A percentile compares a stretch with the other conserved stretches of the same genome.
Evolutionary conservation across 1,140 invertebrate species (phyloP).

Genomic region (Monomorium pharaonis): DNA sequence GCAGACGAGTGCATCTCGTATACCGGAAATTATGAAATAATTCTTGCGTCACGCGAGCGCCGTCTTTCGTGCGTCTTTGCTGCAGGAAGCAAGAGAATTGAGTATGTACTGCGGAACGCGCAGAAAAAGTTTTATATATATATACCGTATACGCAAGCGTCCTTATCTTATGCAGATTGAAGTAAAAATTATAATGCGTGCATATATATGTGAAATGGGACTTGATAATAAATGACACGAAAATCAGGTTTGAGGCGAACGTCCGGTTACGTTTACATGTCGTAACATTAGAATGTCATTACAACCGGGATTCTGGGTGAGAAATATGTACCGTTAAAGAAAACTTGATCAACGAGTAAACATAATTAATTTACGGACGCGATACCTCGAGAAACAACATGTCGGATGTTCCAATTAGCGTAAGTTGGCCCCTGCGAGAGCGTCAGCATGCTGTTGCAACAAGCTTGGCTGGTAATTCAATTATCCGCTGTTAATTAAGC

Average conservation of each 20-base stretch:
- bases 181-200: not conserved
- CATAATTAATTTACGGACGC: not conserved
- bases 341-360: not conserved
- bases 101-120: conserved; percentile 7
- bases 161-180: not conserved
- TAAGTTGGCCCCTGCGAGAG: not conserved
- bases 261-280: not conserved
- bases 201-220: not conserved
- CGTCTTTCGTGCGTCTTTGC: conserved; percentile 37
- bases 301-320: not conserved
- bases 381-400: not conserved
- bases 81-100: not conserved
- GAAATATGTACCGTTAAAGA: not conserved
- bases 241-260: not conserved
- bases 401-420: conserved; percentile 30
- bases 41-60: conserved; percentile 35
- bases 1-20: conserved; percentile 27
- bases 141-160: not conserved
- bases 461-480: conserved; percentile 3
- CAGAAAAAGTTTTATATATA: not conserved
- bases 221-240: not conserved
- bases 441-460: not conserved
- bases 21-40: conserved; percentile 64
- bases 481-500: conserved; percentile 27
- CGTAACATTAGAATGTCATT: not conserved